Base-by-base conservation (phyloP, 2,113 vertebrate genomes). In the Neopipo cinnamomea region DNA sequence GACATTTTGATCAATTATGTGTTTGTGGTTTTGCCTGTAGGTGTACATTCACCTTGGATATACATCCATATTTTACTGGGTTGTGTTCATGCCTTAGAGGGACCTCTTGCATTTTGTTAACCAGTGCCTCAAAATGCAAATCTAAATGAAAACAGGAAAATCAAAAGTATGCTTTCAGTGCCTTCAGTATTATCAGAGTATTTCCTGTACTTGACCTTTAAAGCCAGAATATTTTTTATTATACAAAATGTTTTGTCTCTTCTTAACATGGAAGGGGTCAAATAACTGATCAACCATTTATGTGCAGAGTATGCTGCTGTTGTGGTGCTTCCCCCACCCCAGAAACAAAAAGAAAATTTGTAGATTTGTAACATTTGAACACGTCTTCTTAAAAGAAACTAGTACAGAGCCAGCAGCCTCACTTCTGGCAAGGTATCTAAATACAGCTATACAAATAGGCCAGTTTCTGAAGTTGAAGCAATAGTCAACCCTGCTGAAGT, bases 371-470 rank as follows among this genome's bases (percentile, higher is more conserved):
- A 55, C 31, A 56, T 85, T 83, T 14, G 8, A 95, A 75, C 9
- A 22, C 31, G 20, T 63, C 33, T 88, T 88, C 44, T 63, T 78
- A 75, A 89, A 85, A 71, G 9, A 86, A 96, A 84, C 61, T 39
- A 92, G 53, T 65, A 56, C n/a, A 63, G 30, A 94, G 56, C 53
- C 79, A 87, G 91, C 42, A 95, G 83, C 61, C 59, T 94, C 56
- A 71, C 68, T 97, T 94, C 84, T 92, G 50, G 62, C 83, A 80
- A 88, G 41, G 72, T 70, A 94, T 59, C 28, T 66, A 93, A 95
- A 93, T 91, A 53, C 35, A 94, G 85, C 73, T 84, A 49, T 67
- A 89, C 44, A 89, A 95, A 94, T 62, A 52, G 81, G 88, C 47
- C 95, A 49, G 20, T 82, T 72, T 88, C 49, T 95, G 95, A 63